These are phyloP conservation scores for Callopanchax toddi DNA, from an alignment of 2,113 vertebrate species.

Conservation along the genomic window DNA sequence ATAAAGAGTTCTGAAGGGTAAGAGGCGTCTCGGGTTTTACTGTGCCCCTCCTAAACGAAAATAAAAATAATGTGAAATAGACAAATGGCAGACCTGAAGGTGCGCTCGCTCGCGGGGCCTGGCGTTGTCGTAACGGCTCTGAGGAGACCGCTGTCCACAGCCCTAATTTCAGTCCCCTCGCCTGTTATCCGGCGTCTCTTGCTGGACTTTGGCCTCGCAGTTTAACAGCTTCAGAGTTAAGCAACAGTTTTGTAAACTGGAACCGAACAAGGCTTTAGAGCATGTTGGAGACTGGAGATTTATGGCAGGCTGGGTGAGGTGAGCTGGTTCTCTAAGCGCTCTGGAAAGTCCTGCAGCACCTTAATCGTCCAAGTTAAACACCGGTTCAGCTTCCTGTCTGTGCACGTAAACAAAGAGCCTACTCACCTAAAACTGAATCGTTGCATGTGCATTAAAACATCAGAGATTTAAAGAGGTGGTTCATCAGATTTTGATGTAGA, in stretches of 20 bases:
- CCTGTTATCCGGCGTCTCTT: conserved; percentile 35
- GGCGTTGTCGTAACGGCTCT: conserved; percentile 28
- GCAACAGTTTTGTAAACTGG: conserved; percentile 27
- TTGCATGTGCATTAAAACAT: conserved; percentile 11
- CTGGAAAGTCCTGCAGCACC: conserved; percentile 49
- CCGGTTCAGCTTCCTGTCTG: conserved; percentile 56
- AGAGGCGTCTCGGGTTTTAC: conserved; percentile 67
- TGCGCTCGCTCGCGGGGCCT: conserved; percentile 29
- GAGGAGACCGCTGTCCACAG: conserved; percentile 20
- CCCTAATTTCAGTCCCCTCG: conserved; percentile 27
- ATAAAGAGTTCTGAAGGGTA: conserved; percentile 66
- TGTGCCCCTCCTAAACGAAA: conserved; percentile 64
- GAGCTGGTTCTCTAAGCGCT: conserved; percentile 40
- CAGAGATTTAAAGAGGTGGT: neutral
- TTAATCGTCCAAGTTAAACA: conserved; percentile 72
- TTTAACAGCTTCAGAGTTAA: conserved; percentile 52
- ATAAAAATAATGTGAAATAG: conserved; percentile 58
- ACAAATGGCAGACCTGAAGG: conserved; percentile 54
- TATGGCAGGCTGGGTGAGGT: conserved; percentile 53
- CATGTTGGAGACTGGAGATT: conserved; percentile 60
- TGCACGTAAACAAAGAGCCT: conserved; percentile 54
- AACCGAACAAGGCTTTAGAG: conserved; percentile 48
- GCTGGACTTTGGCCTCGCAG: conserved; percentile 43
- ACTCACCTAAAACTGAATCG: conserved; percentile 40
- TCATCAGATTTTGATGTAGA: neutral